Evolutionary conservation across 2,888 invertebrate genomes (phyloP).

Genomic region (Xanthia togata): DNA sequence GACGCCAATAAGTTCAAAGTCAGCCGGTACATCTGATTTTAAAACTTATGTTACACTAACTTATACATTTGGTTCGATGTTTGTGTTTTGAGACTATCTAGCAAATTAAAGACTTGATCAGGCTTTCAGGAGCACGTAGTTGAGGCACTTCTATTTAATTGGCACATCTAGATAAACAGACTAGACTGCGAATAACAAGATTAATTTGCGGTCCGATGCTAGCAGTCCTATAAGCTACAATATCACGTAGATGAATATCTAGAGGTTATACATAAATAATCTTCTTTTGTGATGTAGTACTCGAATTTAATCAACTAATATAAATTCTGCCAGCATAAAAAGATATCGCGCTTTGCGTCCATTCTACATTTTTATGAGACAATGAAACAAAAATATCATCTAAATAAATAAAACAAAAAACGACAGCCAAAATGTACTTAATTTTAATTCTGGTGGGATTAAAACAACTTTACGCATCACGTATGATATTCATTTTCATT

Average conservation of each 20-base stretch:
- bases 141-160: conserved; percentile 33
- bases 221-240: background rate
- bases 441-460: conserved; percentile 23
- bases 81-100: conserved; percentile 1
- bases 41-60: background rate
- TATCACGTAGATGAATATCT: conserved; percentile 14
- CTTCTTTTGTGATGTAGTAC: background rate
- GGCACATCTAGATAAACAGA: background rate
- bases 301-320: conserved; percentile 32
- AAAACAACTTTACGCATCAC: conserved; percentile 9
- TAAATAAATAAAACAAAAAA: conserved; percentile 14
- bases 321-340: conserved; percentile 40
- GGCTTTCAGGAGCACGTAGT: background rate
- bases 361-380: conserved; percentile 7
- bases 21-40: background rate
- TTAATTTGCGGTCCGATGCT: conserved; percentile 19
- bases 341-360: conserved; percentile 13
- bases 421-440: background rate
- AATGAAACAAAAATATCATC: conserved; percentile 32
- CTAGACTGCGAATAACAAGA: background rate
- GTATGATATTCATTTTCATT: conserved; percentile 26
- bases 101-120: conserved; percentile 12
- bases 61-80: conserved; percentile 17
- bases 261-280: conserved; percentile 18
- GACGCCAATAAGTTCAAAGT: conserved; percentile 20